A percentile compares a stretch with the other conserved stretches of the same genome.
These are phyloP conservation scores for Columba livia DNA, from an alignment of 2,113 vertebrate genomes.

Conservation along the genomic window DNA sequence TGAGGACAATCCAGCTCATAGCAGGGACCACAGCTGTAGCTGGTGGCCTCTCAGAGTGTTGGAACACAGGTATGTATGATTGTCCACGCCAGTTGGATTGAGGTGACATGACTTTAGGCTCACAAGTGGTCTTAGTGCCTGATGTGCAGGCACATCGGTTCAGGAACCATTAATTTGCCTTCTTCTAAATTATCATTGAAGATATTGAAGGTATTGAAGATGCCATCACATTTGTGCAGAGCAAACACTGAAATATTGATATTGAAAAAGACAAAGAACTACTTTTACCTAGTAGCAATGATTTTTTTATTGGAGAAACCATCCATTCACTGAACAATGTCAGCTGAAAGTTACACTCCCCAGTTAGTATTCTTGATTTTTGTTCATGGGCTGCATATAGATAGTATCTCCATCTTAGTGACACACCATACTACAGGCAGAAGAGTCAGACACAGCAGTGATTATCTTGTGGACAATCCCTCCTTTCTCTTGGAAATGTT, in stretches of 20 bases:
- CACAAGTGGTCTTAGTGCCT: not conserved
- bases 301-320: not conserved
- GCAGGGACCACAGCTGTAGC: not conserved
- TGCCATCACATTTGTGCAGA: not conserved
- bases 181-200: not conserved
- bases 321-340: not conserved
- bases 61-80: rapidly evolving
- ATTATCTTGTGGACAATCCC: slow-evolving; percentile 50
- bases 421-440: slow-evolving; percentile 26
- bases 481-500: slow-evolving; percentile 65
- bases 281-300: not conserved
- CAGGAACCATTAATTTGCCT: not conserved
- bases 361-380: not conserved
- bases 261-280: not conserved
- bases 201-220: not conserved
- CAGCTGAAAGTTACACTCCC: not conserved
- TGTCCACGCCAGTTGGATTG: not conserved
- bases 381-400: not conserved
- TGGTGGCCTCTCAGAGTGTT: not conserved
- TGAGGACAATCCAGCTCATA: not conserved
- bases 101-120: not conserved
- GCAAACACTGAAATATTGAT: not conserved
- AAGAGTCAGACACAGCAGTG: slow-evolving; percentile 60
- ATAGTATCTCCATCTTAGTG: not conserved
- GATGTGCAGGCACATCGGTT: not conserved